Evolutionary conservation across 2,797 vertebrate genomes (phyloP), one percentile per base, ranked within the genome.

Genomic region (Anisognathus igniventris): DNA sequence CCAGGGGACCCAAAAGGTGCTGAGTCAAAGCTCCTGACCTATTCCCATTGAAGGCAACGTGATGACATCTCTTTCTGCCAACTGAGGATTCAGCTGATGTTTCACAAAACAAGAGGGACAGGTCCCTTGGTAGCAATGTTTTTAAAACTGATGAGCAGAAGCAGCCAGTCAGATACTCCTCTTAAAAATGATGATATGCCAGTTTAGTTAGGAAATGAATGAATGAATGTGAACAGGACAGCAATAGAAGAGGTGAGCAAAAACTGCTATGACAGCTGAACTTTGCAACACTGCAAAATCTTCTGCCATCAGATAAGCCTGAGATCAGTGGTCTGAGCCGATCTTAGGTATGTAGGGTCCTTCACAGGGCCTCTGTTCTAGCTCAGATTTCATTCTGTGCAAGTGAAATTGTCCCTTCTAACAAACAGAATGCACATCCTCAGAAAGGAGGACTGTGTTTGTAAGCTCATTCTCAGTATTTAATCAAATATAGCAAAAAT

Each of bases 61-160:
- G 65, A 90, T 88, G 88, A 70, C 88, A 81, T 45, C 27, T 81
- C 61, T 68, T 71, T 70, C 81, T 65, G 74, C 62, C 79, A 94
- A n/a, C 22, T 31, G 65, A 86, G 51, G 73, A 56, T 75, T 90
- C 81, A 78, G 80, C 56, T 78, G 70, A 75, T 0, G 0, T 58
- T 83, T 77, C 74, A 84, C 45, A 90, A 91, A 94, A 88, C 54
- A 89, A 73, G 64, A 78, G 45, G 48, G 77, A 85, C n/a, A 54
- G 27, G 48, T 87, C 71, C 64, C 84, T 76, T 5, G 15, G 51
- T 61, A 86, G 50, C 31, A 72, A 23, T 22, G 53, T 47, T 94
- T 94, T 83, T 15, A 95, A 92, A 95, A 92, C 22, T 39, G 39
- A 86, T 74, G 37, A 77, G 60, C 79, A 88, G 51, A 90, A 94